Conservation (phyloP, 2,797 vertebrate species). For the Alosa sapidissima region DNA sequence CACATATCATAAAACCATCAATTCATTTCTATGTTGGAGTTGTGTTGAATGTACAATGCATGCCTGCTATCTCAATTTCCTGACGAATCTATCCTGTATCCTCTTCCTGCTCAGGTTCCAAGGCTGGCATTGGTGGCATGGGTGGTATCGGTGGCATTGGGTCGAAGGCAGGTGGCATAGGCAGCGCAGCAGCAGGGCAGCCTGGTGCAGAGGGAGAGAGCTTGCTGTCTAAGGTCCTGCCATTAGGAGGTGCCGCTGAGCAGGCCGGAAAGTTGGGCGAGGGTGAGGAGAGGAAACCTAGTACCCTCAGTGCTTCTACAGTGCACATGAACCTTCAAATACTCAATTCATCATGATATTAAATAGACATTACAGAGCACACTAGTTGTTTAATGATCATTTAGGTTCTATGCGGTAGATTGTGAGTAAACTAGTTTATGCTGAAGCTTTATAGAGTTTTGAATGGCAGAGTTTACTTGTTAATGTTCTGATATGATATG, state of each 20-base stretch:
- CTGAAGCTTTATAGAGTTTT: background rate
- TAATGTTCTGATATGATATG: background rate
- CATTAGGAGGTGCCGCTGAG: slow-evolving; percentile 86
- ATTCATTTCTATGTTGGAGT: background rate
- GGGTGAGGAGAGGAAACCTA: slow-evolving; percentile 71
- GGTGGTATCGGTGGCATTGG: slow-evolving; percentile 58
- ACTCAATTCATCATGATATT: background rate
- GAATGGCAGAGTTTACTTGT: background rate
- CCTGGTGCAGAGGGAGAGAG: slow-evolving; percentile 86
- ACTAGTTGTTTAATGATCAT: background rate
- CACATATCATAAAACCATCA: too few species aligned
- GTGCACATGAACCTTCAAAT: background rate
- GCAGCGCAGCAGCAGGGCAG: slow-evolving; percentile 79
- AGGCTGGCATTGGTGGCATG: slow-evolving; percentile 5
- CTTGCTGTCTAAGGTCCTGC: slow-evolving; percentile 93
- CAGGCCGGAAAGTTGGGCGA: slow-evolving; percentile 98
- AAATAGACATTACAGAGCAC: background rate
- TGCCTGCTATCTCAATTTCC: background rate
- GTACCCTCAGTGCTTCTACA: background rate
- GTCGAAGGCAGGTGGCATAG: slow-evolving; percentile 79
- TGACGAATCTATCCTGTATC: background rate
- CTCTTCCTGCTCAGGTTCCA: background rate
- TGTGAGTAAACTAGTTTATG: background rate
- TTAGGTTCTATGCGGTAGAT: background rate
- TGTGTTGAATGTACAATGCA: slow-evolving; percentile 5